Conservation (phyloP, 2,113 vertebrate genomes). For the Chaenocephalus aceratus region DNA sequence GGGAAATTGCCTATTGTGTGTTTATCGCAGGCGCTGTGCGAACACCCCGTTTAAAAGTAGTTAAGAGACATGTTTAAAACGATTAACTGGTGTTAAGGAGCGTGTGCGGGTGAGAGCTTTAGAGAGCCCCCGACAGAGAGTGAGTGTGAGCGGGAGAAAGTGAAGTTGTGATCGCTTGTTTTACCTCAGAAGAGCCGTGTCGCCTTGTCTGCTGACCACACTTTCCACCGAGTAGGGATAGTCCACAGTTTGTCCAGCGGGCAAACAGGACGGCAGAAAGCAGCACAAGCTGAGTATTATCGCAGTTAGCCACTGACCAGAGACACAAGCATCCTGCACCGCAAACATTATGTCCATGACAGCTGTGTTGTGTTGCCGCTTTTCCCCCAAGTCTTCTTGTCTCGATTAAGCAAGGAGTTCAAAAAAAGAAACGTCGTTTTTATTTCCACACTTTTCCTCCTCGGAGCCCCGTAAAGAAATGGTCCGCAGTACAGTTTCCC, state of each 20-base stretch:
- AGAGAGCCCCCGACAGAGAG: slow-evolving; percentile 29
- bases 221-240: slow-evolving; percentile 90
- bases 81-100: background rate
- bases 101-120: background rate
- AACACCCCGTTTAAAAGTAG: slow-evolving; percentile 8
- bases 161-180: slow-evolving; percentile 66
- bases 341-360: slow-evolving; percentile 95
- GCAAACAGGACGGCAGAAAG: slow-evolving; percentile 91
- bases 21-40: slow-evolving; percentile 3
- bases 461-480: slow-evolving; percentile 70
- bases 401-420: slow-evolving; percentile 14
- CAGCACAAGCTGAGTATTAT: slow-evolving; percentile 95
- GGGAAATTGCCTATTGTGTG: slow-evolving; percentile 67
- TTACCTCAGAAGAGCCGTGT: slow-evolving; percentile 97
- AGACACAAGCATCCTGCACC: slow-evolving; percentile 94
- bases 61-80: background rate
- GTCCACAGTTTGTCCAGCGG: slow-evolving; percentile 94
- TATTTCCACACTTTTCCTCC: slow-evolving; percentile 75
- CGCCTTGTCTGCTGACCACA: slow-evolving; percentile 96
- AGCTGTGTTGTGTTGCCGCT: slow-evolving; percentile 72
- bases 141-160: slow-evolving; percentile 54
- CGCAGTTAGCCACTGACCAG: slow-evolving; percentile 94
- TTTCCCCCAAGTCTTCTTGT: slow-evolving; percentile 66
- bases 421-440: slow-evolving; percentile 46
- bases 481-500: slow-evolving; percentile 79